phyloP scores from a whole-genome alignment of 1,140 invertebrate species.

The Sycophaga agraensis region DNA sequence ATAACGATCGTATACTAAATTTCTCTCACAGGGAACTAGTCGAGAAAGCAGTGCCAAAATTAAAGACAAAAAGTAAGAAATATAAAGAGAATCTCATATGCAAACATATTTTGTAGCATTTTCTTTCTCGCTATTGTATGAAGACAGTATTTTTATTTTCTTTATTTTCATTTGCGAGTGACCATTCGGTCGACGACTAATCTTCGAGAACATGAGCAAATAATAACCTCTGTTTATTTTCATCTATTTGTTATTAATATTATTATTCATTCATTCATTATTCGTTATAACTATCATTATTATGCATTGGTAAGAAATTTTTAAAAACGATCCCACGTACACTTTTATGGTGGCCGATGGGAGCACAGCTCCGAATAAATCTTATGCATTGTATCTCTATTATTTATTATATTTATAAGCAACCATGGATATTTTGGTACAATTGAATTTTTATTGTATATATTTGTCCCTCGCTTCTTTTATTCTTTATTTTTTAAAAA shows the following conservation, averaged over 20 bases:
- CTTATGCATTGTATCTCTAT: constrained; percentile 56
- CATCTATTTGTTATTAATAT: constrained; percentile 37
- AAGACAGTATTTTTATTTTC: constrained; percentile 30
- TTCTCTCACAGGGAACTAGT: constrained; percentile 33
- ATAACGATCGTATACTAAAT: constrained; percentile 35
- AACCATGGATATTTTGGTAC: constrained; percentile 58
- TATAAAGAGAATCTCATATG: constrained; percentile 12
- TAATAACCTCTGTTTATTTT: constrained; percentile 36
- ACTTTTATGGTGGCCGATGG: constrained; percentile 48
- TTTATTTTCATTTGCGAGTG: constrained; percentile 33
- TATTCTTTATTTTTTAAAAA: constrained; percentile 45
- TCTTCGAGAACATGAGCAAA: constrained; percentile 36
- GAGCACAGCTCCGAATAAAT: constrained; percentile 59
- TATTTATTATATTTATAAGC: constrained; percentile 58
- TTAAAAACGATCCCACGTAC: constrained; percentile 55
- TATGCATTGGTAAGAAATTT: constrained; percentile 57
- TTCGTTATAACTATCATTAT: constrained; percentile 43
- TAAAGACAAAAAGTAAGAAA: constrained; percentile 14
- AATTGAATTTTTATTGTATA: constrained; percentile 49
- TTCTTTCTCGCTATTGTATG: not conserved
- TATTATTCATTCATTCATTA: constrained; percentile 43
- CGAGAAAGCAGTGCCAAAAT: constrained; percentile 35
- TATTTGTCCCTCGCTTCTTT: constrained; percentile 41
- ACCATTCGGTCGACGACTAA: constrained; percentile 28
- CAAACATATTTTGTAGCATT: constrained; percentile 5